Base-by-base conservation (phyloP, 2,888 invertebrate genomes). In the Pristionchus exspectatus region DNA sequence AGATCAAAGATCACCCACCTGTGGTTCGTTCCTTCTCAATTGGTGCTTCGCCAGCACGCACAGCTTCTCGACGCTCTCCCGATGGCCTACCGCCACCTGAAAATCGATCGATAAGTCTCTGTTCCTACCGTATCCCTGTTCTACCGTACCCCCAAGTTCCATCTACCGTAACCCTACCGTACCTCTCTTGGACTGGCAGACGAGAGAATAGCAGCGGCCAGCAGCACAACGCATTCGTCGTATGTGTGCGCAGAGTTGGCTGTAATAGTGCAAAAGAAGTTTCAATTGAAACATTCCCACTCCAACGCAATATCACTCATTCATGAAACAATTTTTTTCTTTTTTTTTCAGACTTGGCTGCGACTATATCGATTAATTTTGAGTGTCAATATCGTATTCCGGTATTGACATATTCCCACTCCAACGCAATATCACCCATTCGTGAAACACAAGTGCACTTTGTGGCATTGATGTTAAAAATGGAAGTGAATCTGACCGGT, bases 171-270 rank as follows among this genome's bases (percentile, higher is more conserved):
- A 18, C 44, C 10, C 24, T 77, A 44, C n/a, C 87, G 18, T n/a
- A 88, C 97, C 93, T 97, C 96, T 38, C 93, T 89, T 2, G 93
- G 96, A 2, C 97, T 97, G 14, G 98, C 97, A 93, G 97, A 97
- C 74, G 97, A 96, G 91, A 98, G 96, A 93, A 98, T 97, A 16
- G 98, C 97, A 4, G 97, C 97, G 0, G 98, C 97, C 91, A 97
- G 96, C 95, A 99, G 97, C 95, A 98, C 97, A 0, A 97, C 97
- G 14, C 97, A 97, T 93, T 97, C 97, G 94, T 98, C 98, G 87
- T 96, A 94, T 30, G 95, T 95, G 27, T 69, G 90, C 85, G 27
- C 90, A 83, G 90, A 83, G 38, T 92, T 91, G 72, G 91, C 92
- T 91, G 90, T n/a, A 91, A 91, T 18, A 77, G 30, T 30, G 38